phyloP scores from a whole-genome alignment of 1,140 invertebrate species.

The Lethocerus indicus region DNA sequence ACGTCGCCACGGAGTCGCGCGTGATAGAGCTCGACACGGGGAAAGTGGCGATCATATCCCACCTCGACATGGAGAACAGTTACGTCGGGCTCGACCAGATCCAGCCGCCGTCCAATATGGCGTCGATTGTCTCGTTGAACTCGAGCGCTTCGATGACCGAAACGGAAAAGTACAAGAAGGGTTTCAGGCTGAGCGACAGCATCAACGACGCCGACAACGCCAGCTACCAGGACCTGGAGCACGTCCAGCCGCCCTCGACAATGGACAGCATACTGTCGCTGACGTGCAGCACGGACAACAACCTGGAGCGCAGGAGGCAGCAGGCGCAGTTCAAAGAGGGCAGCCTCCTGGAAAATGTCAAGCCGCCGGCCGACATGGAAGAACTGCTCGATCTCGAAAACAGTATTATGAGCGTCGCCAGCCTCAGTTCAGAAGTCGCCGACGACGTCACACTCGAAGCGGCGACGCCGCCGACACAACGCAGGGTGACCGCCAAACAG shows the following conservation, averaged over 20 bases:
- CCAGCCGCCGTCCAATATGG: conserved; percentile 23
- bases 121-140: conserved; percentile 22
- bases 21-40: conserved; percentile 56
- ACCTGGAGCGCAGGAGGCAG: conserved; percentile 20
- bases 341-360: conserved; percentile 47
- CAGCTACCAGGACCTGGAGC: conserved; percentile 39
- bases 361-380: conserved; percentile 66
- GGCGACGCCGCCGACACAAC: conserved; percentile 11
- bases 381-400: conserved; percentile 50
- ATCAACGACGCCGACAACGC: neutral
- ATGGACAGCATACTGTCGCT: conserved; percentile 46
- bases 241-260: conserved; percentile 54
- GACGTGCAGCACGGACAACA: conserved; percentile 29
- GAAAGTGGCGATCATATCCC: conserved; percentile 41
- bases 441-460: conserved; percentile 18
- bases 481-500: conserved; percentile 49
- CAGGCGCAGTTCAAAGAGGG: conserved; percentile 24
- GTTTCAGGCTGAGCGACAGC: conserved; percentile 3
- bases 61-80: conserved; percentile 41
- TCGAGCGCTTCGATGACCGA: neutral
- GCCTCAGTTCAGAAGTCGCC: conserved; percentile 31
- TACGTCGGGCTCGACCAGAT: conserved; percentile 23
- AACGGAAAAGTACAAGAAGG: neutral
- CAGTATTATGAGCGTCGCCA: conserved; percentile 66
- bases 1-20: conserved; percentile 38